These are phyloP conservation scores for Ophraella communa DNA, from an alignment of 2,888 invertebrate genomes.

Conservation along the genomic window DNA sequence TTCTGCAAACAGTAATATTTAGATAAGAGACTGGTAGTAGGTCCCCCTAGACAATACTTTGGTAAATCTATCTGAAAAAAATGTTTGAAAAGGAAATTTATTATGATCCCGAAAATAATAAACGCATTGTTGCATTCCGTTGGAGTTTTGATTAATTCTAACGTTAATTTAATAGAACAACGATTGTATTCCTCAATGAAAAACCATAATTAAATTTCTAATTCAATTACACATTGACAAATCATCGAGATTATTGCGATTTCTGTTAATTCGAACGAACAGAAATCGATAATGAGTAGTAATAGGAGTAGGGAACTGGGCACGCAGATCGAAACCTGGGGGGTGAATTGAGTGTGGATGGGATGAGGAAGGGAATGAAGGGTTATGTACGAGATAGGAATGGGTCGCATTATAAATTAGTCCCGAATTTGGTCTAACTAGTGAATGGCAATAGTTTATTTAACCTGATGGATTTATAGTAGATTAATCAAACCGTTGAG, in stretches of 20 bases:
- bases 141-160: no score
- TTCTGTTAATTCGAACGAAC: not conserved
- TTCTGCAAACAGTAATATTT: no score
- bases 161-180: no score
- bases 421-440: slow-evolving; percentile 31
- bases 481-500: slow-evolving; percentile 31
- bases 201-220: not conserved
- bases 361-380: no score
- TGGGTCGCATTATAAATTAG: slow-evolving; percentile 29
- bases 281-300: not conserved
- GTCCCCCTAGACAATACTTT: no score
- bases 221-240: not conserved
- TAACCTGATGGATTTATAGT: slow-evolving; percentile 36
- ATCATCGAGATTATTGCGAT: not conserved
- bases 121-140: no score
- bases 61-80: no score
- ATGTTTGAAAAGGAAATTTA: no score
- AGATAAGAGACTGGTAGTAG: no score
- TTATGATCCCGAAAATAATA: no score
- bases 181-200: not conserved
- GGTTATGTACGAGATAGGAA: not conserved
- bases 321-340: not conserved
- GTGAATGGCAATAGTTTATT: slow-evolving; percentile 30
- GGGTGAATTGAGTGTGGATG: no score
- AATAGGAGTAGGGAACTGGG: not conserved